Evolutionary conservation across 2,797 vertebrate genomes (phyloP).

Genomic region (Darevskia mixta): DNA sequence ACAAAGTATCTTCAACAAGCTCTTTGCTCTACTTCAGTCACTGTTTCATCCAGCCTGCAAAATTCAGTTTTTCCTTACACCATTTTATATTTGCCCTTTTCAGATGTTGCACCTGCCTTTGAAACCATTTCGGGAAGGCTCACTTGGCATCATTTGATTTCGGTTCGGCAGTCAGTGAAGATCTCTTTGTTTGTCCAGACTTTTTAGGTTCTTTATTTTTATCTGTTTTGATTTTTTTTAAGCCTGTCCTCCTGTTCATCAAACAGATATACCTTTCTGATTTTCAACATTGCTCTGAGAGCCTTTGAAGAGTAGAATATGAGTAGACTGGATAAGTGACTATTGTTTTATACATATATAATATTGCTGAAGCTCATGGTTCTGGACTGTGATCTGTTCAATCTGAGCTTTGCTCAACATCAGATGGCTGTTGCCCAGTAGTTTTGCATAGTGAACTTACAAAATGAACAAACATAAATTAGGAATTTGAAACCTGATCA

Average conservation of each 20-base stretch:
- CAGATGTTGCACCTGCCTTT: not conserved
- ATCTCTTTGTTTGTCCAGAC: not conserved
- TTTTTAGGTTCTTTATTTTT: not conserved
- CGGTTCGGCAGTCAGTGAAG: not conserved
- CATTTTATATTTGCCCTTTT: not conserved
- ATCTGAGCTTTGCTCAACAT: not conserved
- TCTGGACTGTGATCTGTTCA: not conserved
- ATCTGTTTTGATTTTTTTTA: not conserved
- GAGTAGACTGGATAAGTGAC: not conserved
- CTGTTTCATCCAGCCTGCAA: not conserved
- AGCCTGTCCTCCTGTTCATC: not conserved
- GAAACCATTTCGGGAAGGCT: not conserved
- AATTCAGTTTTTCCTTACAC: not conserved
- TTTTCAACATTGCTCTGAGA: not conserved
- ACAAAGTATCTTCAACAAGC: not conserved
- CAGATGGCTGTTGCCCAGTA: not conserved
- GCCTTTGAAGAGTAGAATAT: not conserved
- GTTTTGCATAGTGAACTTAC: not conserved
- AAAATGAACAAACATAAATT: not conserved
- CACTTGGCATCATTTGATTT: not conserved
- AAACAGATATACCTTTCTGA: not conserved
- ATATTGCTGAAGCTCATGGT: too few species aligned
- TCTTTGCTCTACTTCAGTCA: not conserved
- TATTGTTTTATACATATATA: not conserved
- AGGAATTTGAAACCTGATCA: too few species aligned